These are phyloP conservation scores for Musca vetustissima DNA, from an alignment of 1,140 invertebrate genomes.

Conservation along the genomic window DNA sequence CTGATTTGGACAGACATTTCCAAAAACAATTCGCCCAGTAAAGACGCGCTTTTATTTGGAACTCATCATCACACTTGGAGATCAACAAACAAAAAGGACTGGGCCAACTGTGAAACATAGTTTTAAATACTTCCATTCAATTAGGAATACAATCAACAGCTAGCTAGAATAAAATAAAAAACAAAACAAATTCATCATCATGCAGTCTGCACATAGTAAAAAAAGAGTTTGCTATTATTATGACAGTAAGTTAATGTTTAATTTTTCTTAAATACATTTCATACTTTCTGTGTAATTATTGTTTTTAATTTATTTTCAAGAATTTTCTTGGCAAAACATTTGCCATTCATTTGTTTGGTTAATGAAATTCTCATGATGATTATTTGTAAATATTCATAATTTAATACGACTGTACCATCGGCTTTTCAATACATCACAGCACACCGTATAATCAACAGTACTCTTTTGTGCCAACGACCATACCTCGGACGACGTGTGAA, in stretches of 20 bases:
- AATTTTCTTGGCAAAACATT: not conserved
- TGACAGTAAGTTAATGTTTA: conserved; percentile 80
- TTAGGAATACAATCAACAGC: not conserved
- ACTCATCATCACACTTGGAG: not conserved
- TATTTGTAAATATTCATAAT: conserved; percentile 41
- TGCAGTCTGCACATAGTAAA: conserved; percentile 76
- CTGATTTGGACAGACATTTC: conserved; percentile 1
- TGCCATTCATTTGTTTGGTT: too few species aligned
- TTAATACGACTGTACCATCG: conserved; percentile 49
- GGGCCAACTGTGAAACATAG: not conserved
- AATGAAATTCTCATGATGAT: not conserved
- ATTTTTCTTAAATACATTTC: too few species aligned
- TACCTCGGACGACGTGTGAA: conserved; percentile 8
- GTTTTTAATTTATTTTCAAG: not conserved
- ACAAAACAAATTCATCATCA: conserved; percentile 35
- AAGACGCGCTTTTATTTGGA: conserved; percentile 8
- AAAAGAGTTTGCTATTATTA: conserved; percentile 98
- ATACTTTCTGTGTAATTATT: too few species aligned
- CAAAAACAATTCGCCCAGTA: conserved; percentile 16
- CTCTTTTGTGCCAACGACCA: conserved; percentile 38
- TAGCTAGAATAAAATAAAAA: too few species aligned
- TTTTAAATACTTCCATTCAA: not conserved
- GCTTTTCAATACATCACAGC: conserved; percentile 20
- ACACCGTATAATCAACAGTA: conserved; percentile 30
- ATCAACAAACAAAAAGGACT: not conserved